Conservation (phyloP, 64 coral and sea anemone genomes). For the Stichodactyla helianthus region DNA sequence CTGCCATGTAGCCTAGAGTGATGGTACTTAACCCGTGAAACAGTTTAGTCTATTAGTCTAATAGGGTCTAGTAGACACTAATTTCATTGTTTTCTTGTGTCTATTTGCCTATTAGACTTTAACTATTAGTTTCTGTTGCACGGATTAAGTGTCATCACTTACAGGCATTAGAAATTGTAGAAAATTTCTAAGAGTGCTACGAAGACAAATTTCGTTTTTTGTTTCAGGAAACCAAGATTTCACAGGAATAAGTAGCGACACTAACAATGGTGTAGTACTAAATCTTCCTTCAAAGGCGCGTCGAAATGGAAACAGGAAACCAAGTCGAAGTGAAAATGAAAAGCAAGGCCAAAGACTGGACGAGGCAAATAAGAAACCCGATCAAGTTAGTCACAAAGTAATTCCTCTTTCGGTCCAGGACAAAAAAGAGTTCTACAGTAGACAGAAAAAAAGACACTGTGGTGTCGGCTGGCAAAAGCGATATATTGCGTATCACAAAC, state of each 20-base stretch:
- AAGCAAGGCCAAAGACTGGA: background rate
- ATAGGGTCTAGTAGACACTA: no score
- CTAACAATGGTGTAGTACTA: background rate
- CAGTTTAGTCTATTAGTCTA: no score
- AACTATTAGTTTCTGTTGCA: no score
- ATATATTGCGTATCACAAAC: constrained; percentile 38
- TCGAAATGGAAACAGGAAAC: constrained; percentile 7
- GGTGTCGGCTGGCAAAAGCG: constrained; percentile 35
- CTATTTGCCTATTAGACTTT: no score
- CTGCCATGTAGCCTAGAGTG: no score
- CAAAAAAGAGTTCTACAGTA: background rate
- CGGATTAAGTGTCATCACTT: no score
- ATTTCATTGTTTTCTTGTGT: no score
- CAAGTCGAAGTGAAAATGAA: background rate
- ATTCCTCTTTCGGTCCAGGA: background rate
- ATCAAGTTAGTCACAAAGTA: background rate
- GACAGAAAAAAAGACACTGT: constrained; percentile 15
- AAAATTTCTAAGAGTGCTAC: no score
- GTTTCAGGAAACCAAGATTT: background rate
- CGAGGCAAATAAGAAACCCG: background rate
- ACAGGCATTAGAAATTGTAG: no score
- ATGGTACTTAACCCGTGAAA: no score
- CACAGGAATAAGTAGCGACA: background rate
- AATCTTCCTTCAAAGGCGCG: background rate
- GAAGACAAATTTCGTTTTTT: no score